Conservation (phyloP, 2,888 invertebrate species). For the Eupeodes luniger region DNA sequence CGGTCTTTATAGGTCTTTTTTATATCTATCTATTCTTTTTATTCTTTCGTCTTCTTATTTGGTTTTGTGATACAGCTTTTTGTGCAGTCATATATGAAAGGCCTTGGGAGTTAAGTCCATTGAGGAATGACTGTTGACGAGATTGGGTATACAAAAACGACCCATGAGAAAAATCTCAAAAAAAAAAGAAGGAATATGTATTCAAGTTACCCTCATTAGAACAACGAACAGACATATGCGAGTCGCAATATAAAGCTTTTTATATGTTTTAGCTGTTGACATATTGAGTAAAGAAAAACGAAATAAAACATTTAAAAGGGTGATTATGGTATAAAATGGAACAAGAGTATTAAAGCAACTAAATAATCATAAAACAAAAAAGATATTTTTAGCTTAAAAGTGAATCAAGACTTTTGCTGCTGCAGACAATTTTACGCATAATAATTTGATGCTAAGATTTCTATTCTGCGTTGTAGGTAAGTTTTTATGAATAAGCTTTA, state of each 20-base stretch:
- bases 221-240: conserved; percentile 24
- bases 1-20: conserved; percentile 25
- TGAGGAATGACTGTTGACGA: conserved; percentile 50
- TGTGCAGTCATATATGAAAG: conserved; percentile 33
- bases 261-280: conserved; percentile 24
- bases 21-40: not conserved
- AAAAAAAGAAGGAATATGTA: not conserved
- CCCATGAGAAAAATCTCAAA: conserved; percentile 40
- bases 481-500: no score
- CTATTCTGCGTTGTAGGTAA: not conserved
- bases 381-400: not conserved
- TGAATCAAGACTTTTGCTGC: not conserved
- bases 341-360: not conserved
- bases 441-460: not conserved
- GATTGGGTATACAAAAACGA: conserved; percentile 36
- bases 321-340: conserved; percentile 1
- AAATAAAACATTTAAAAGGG: not conserved
- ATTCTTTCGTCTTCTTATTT: not conserved
- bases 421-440: not conserved
- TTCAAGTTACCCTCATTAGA: conserved; percentile 53
- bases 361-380: not conserved
- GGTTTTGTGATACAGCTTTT: conserved; percentile 26
- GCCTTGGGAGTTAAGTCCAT: conserved; percentile 47
- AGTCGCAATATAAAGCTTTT: conserved; percentile 15
- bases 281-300: not conserved